Percentiles rank a stretch among this genome's conserved stretches.
Evolutionary conservation across 2,888 invertebrate genomes (phyloP).

Genomic region (Eupelmus urozonus): DNA sequence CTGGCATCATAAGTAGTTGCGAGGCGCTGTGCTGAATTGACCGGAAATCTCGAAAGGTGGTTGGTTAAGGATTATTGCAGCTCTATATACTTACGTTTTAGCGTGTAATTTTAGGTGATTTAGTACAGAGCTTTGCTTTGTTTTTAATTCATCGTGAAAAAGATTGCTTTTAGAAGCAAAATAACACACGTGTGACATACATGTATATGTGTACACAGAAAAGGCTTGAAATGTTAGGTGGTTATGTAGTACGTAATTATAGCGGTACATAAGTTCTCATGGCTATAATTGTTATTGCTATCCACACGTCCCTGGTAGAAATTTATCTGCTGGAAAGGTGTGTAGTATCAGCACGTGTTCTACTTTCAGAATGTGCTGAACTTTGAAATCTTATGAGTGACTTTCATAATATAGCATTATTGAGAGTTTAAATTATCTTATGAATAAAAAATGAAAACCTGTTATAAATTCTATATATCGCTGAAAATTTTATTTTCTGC

Average conservation of each 20-base stretch:
- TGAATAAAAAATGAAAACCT: too few species aligned
- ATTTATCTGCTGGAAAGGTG: slow-evolving; percentile 22
- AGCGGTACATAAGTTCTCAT: slow-evolving; percentile 25
- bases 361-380: too few species aligned
- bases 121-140: slow-evolving; percentile 11
- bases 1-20: not conserved
- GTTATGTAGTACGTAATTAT: slow-evolving; percentile 21
- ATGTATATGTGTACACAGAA: not conserved
- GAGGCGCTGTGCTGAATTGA: slow-evolving; percentile 32
- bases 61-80: not conserved
- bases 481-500: too few species aligned
- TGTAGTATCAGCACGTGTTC: not conserved
- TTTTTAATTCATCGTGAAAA: not conserved
- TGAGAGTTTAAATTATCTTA: too few species aligned
- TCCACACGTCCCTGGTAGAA: slow-evolving; percentile 20
- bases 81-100: not conserved
- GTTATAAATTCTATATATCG: too few species aligned
- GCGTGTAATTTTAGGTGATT: slow-evolving; percentile 22
- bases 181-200: slow-evolving; percentile 10
- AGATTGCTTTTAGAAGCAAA: slow-evolving; percentile 13
- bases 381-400: too few species aligned
- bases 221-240: slow-evolving; percentile 30
- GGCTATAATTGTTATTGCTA: slow-evolving; percentile 33
- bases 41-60: slow-evolving; percentile 20
- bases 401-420: too few species aligned